A percentile compares a stretch with the other conserved stretches of the same genome.
These are phyloP conservation scores for Marcusenius ussheri DNA, from an alignment of 2,113 vertebrate genomes.

Conservation along the genomic window DNA sequence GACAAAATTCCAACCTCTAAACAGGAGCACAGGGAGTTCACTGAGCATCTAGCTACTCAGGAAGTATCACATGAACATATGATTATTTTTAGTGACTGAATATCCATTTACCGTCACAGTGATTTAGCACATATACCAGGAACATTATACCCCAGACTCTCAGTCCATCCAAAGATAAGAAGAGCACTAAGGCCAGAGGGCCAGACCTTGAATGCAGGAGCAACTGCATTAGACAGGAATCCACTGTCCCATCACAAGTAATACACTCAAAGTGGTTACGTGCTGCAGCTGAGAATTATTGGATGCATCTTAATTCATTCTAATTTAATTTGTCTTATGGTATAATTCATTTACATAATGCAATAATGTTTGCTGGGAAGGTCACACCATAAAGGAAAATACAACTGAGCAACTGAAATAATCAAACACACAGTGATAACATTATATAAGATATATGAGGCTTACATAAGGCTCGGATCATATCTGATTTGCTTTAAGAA, in stretches of 20 bases:
- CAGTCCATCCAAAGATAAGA: not conserved
- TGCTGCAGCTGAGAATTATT: not conserved
- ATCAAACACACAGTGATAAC: not conserved
- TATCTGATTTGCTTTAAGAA: not conserved
- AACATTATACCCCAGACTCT: not conserved
- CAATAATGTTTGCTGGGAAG: not conserved
- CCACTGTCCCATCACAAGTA: not conserved
- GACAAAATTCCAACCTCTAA: not conserved
- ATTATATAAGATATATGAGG: not conserved
- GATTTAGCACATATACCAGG: not conserved
- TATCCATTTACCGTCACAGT: not conserved
- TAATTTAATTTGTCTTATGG: not conserved
- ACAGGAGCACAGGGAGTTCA: not conserved
- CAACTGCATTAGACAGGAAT: not conserved
- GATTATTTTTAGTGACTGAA: not conserved
- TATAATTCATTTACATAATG: not conserved
- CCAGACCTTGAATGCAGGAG: not conserved
- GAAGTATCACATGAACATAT: not conserved
- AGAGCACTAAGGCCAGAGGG: not conserved
- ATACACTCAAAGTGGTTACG: not conserved
- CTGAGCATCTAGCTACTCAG: not conserved
- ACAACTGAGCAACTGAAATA: not conserved
- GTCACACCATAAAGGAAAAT: not conserved
- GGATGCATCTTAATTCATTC: not conserved
- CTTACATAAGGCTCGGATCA: not conserved